Base-by-base conservation (phyloP, 2,888 invertebrate species). In the Tenthredo notha region DNA sequence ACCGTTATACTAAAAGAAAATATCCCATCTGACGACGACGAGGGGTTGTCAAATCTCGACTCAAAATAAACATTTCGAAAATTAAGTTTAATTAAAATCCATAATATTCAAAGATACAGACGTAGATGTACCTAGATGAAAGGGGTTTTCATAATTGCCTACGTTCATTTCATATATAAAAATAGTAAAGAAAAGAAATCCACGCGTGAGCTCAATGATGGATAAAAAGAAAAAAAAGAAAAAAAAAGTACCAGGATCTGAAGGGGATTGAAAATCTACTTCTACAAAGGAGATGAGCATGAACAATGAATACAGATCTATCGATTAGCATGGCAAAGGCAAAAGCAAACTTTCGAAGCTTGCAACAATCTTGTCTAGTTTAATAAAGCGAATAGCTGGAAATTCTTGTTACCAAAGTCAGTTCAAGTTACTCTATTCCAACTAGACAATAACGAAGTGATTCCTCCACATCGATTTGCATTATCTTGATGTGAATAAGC, bases 381-480 rank as follows among this genome's bases (percentile, higher is more conserved):
- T 29, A 54, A 33, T 54, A 10, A n/a, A 54, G 77, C 47, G 74
- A 74, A 43, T 47, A 70, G 7, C 37, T 33, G n/a, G 9, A 6
- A n/a, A 70, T 47, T n/a, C 21, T 47, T 47, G n/a, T 75, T 75
- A n/a, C 33, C 75, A 75, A 25, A 43, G 75, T 75, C 75, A 4
- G 47, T 75, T 43, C 15, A 75, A 75, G 75, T 75, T 75, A 75
- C 75, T 47, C 40, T 18, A 70, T 75, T 75, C 1, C 10, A 47
- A 25, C 21, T 5, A 18, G 75, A 75, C 21, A 75, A 43, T 47
- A 43, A 75, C 25, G 75, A 75, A 7, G 25, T 12, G 75, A n/a
- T 47, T 25, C 43, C 43, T 15, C 33, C 33, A n/a, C 70, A 33
- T 37, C n/a, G 40, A 12, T 40, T n/a, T 10, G 43, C 12, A 43